Base-by-base conservation (phyloP, 1,140 invertebrate species). In the Drosophila saltans region DNA sequence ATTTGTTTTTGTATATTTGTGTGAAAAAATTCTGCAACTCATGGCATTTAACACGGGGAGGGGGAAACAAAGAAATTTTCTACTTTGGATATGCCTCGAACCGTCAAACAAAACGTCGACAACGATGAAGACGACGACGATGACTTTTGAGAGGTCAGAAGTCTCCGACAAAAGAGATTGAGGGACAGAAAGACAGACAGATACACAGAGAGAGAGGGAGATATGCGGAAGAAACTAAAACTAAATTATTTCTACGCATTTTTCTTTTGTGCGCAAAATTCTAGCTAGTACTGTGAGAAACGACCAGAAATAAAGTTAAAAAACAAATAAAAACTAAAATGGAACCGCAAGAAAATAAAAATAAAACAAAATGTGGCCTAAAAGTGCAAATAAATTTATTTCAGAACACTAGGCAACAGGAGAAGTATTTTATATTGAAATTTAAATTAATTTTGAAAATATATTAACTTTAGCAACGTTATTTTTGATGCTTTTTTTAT, bases 1-100 rank as follows among this genome's bases (percentile, higher is more conserved):
- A 58, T 66, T 52, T 8, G 21, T 6, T 16, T 21, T 16, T 10
- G 40, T 11, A 1, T 24, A 21, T 48, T 16, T 48, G 45, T 48
- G 16, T 63, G 60, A 60, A 52, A 66, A 43, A 76, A 70, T 86
- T 83, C 9, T 83, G 77, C 81, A 83, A 83, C 73, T 88, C 84
- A 88, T 88, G 80, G 69, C 70, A 88, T 88, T 88, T 88, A 89
- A 88, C 62, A 75, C 68, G 61, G 58, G 30, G 58, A 26, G 61
- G 58, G 30, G 58, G 30, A 43, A 79, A 80, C 80, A 86, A 86
- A 88, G 72, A 83, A 82, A 70, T 88, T 88, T 83, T 89, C 80
- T 80, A 83, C 80, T 78, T 68, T 62, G 48, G 67, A 76, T 66
- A 66, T 45, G 61, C 71, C 41, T 66, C 78, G 66, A 76, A 76